Evolutionary conservation across 2,113 vertebrate genomes (phyloP).

Genomic region (Rhinolophus ferrumequinum): DNA sequence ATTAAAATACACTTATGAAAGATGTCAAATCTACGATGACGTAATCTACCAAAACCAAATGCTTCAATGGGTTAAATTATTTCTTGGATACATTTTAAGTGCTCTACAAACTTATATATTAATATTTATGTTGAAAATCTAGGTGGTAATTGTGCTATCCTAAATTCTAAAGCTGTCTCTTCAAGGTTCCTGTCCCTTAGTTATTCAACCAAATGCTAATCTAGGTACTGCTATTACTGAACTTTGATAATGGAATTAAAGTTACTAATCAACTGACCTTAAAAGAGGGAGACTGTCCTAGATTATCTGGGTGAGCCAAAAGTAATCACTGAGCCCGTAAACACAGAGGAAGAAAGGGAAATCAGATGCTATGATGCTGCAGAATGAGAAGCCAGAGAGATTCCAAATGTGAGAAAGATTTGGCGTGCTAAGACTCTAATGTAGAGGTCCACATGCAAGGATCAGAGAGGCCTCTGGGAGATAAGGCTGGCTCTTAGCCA

Average conservation of each 20-base stretch:
- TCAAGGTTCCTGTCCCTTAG: background rate
- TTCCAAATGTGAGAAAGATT: background rate
- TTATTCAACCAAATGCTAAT: background rate
- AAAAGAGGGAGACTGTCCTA: background rate
- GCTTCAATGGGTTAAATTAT: slow-evolving; percentile 5
- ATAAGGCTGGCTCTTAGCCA: background rate
- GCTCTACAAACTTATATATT: background rate
- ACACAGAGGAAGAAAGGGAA: background rate
- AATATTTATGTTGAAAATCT: background rate
- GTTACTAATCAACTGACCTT: slow-evolving; percentile 1
- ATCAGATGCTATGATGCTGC: background rate
- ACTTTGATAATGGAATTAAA: background rate
- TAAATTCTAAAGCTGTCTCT: background rate
- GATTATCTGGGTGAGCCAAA: background rate
- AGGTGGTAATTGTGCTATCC: background rate
- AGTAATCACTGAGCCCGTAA: background rate
- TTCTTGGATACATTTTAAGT: background rate
- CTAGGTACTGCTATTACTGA: background rate
- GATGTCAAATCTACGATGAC: background rate
- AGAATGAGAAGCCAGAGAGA: background rate
- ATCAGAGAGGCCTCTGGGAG: background rate
- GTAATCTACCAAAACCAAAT: background rate
- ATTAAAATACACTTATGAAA: background rate
- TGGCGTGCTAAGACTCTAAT: background rate
- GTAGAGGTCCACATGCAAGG: background rate